Percentiles rank a stretch among this genome's conserved stretches.
phyloP scores from a whole-genome alignment of 2,888 invertebrate species.

The Rotaria macrura region DNA sequence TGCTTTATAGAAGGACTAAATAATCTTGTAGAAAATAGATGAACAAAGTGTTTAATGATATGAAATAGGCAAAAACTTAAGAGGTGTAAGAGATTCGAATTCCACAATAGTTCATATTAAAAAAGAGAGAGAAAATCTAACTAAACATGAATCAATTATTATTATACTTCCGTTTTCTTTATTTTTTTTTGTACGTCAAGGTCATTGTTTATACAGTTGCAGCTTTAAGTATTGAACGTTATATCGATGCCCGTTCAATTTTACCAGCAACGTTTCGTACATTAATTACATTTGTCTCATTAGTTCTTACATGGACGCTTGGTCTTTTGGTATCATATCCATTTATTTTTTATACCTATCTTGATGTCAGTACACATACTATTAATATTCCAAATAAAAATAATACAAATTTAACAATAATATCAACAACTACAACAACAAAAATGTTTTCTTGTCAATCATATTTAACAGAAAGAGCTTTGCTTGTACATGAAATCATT shows the following conservation, averaged over 20 bases:
- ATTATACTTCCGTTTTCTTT: background rate
- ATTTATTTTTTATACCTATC: background rate
- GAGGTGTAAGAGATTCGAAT: no score
- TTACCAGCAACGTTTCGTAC: background rate
- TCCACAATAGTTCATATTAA: no score
- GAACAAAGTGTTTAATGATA: no score
- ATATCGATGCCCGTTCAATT: background rate
- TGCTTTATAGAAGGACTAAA: no score
- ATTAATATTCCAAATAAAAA: background rate
- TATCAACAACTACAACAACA: background rate
- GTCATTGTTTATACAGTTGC: conserved; percentile 18
- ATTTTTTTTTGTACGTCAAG: background rate
- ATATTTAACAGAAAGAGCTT: background rate
- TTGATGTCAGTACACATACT: background rate
- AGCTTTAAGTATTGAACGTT: conserved; percentile 8
- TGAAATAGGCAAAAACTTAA: no score
- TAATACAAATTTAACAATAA: background rate
- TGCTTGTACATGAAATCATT: background rate
- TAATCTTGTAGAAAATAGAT: no score
- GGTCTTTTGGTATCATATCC: background rate
- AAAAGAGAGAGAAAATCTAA: background rate
- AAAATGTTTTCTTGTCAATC: background rate
- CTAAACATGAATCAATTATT: background rate
- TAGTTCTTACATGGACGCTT: background rate
- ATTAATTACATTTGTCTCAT: background rate